These are phyloP conservation scores for Camptogramma bilineatum DNA, from an alignment of 2,888 invertebrate species.

Conservation along the genomic window DNA sequence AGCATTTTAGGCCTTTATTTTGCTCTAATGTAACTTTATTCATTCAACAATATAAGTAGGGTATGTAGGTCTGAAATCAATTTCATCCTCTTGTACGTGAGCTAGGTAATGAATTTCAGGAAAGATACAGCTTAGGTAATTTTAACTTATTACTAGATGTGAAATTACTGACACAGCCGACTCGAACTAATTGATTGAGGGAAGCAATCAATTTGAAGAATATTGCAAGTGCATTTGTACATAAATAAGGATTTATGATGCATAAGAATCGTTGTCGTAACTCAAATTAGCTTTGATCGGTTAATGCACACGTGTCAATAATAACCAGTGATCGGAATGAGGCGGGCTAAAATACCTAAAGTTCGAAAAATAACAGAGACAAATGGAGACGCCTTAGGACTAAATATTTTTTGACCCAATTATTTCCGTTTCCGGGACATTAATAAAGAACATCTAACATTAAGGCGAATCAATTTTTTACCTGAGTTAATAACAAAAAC, in stretches of 20 bases:
- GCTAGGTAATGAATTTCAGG: conserved; percentile 18
- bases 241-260: conserved; percentile 22
- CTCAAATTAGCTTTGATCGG: conserved; percentile 11
- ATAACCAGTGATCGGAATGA: too few species aligned
- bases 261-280: conserved; percentile 17
- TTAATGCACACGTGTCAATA: background rate
- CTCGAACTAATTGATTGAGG: conserved; percentile 11
- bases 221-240: conserved; percentile 21
- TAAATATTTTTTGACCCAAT: too few species aligned
- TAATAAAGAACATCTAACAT: too few species aligned
- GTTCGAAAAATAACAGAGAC: too few species aligned
- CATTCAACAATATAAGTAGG: background rate
- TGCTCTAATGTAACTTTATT: conserved; percentile 1
- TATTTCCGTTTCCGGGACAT: too few species aligned
- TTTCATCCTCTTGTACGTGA: conserved; percentile 10
- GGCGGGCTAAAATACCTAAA: too few species aligned
- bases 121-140: conserved; percentile 14
- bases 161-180: conserved; percentile 15
- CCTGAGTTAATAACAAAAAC: too few species aligned
- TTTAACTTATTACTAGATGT: conserved; percentile 14
- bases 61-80: background rate
- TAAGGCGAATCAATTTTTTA: too few species aligned
- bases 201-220: conserved; percentile 10
- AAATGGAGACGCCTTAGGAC: too few species aligned
- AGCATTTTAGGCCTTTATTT: background rate